Base-by-base conservation (phyloP, 2,888 invertebrate genomes). In the Eupithecia insigniata region DNA sequence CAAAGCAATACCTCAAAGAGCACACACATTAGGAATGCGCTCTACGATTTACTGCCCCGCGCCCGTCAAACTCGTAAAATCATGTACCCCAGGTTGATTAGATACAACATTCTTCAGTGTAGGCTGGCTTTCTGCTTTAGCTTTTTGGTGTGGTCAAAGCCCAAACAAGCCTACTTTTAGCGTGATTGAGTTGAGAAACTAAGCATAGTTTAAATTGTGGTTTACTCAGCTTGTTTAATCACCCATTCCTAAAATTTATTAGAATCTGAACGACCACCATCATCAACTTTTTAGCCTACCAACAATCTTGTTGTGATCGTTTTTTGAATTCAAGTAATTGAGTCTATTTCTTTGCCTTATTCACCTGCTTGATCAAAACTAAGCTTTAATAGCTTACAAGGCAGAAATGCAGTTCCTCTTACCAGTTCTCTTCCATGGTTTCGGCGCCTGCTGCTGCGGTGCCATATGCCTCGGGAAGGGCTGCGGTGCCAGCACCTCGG, bases 341-440 rank as follows among this genome's bases (percentile, higher is more conserved):
- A 46, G n/a, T 2, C 3, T 10, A 51, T 26, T 26, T 26, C 1
- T 55, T 55, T 55, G 22, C 55, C 22, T 22, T 22, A 3, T 51
- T 12, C n/a, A 22, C 22, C 51, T 51, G 51, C 10, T 12, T 55
- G 14, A 22, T 55, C 26, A 26, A 55, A 26, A 22, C 51, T 22
- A 22, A 51, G 51, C 51, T 22, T 2, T 10, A 46, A 60, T 60
- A 18, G 58, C 8, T 58, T 8, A 6, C 16, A 16, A 61, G 34
- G 32, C 12, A 58, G 8, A 1, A 1, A 58, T 8, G 61, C 32
- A 14, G 62, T 71, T 69, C 39, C 43, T 55, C 85, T 87, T 87
- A 94, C 94, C 94, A 76, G 94, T 94, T 83, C 94, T 87, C 80
- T 94, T 94, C 94, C 94, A 94, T 71, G 94, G 94, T 83, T 94